Conservation (phyloP, 2,888 invertebrate species). For the Diplolepis rosae region DNA sequence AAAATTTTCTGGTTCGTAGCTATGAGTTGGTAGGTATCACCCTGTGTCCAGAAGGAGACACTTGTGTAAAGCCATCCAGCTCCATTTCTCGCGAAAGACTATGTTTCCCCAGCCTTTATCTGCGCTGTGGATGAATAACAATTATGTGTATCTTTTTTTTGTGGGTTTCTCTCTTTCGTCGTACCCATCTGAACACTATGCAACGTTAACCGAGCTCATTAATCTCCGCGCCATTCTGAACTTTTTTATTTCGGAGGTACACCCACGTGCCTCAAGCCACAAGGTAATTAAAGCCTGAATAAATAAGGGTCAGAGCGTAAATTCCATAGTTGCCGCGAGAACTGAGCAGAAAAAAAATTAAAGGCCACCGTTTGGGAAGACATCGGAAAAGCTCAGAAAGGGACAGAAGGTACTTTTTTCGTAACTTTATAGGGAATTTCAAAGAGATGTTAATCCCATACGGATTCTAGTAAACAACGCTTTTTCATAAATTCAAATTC, state of each 20-base stretch:
- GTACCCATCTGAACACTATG: slow-evolving; percentile 31
- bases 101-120: not conserved
- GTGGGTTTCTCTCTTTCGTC: slow-evolving; percentile 17
- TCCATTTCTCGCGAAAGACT: not conserved
- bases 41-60: not conserved
- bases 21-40: not conserved
- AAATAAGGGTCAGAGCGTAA: slow-evolving; percentile 69
- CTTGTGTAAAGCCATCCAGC: not conserved
- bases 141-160: slow-evolving; percentile 37
- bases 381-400: slow-evolving; percentile 41
- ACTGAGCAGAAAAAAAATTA: slow-evolving; percentile 58
- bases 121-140: slow-evolving; percentile 41
- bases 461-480: slow-evolving; percentile 43
- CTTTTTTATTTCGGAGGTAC: slow-evolving; percentile 66
- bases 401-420: slow-evolving; percentile 33
- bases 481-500: no score
- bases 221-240: slow-evolving; percentile 64
- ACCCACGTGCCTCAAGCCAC: slow-evolving; percentile 54
- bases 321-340: slow-evolving; percentile 57
- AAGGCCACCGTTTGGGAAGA: slow-evolving; percentile 38
- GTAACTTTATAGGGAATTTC: slow-evolving; percentile 35
- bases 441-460: slow-evolving; percentile 41
- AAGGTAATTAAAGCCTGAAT: slow-evolving; percentile 71
- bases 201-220: slow-evolving; percentile 65
- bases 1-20: not conserved